Conservation (phyloP, 2,797 vertebrate genomes). For the Enoplosus armatus region DNA sequence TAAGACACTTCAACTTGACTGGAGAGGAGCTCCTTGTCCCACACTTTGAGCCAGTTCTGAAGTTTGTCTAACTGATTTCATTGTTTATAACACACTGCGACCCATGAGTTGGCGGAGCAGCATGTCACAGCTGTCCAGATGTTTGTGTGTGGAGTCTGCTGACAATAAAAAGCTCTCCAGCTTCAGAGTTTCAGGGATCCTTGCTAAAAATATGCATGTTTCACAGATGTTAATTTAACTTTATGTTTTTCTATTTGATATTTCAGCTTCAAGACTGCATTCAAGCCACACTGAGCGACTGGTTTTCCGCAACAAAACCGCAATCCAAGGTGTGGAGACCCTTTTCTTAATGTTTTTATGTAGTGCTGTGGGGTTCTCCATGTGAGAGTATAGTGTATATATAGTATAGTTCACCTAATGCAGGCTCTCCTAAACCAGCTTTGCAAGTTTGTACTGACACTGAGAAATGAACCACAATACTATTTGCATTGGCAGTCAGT, state of each 20-base stretch:
- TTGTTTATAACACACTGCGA: not conserved
- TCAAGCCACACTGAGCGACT: constrained; percentile 93
- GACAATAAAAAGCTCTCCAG: not conserved
- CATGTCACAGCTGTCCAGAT: constrained; percentile 14
- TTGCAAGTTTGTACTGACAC: not conserved
- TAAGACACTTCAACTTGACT: not conserved
- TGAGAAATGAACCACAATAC: not conserved
- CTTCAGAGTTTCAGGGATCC: not conserved
- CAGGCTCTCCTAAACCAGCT: not conserved
- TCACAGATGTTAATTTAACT: not conserved
- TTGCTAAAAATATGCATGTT: not conserved
- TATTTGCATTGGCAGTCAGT: not conserved
- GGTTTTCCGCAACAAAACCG: constrained; percentile 86
- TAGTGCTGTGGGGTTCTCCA: not conserved
- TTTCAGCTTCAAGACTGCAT: constrained; percentile 96
- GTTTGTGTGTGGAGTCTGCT: not conserved
- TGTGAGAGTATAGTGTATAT: not conserved
- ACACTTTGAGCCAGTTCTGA: not conserved
- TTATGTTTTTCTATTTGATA: constrained; percentile 16
- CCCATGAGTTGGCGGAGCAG: not conserved
- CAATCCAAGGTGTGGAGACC: constrained; percentile 82
- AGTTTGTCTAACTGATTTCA: not conserved
- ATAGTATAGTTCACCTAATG: too few species aligned
- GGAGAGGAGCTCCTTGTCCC: not conserved
- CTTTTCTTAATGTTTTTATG: not conserved